Evolutionary conservation across 2,113 vertebrate species (phyloP).

Genomic region (Tragelaphus strepsiceros): DNA sequence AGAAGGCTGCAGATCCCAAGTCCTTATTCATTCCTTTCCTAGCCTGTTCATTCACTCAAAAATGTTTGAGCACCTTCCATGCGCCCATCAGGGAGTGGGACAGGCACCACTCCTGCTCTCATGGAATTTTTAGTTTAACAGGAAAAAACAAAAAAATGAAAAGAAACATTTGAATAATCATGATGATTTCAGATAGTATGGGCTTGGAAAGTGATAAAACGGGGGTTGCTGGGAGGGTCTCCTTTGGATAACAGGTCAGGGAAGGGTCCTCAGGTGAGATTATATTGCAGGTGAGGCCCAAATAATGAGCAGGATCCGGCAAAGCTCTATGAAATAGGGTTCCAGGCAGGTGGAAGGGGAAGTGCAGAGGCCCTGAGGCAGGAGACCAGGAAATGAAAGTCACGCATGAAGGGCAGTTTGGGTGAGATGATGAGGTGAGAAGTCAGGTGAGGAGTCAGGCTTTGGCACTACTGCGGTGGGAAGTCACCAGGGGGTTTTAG

Average conservation of each 20-base stretch:
- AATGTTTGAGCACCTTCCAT: not conserved
- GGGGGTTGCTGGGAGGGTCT: not conserved
- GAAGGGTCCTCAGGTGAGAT: not conserved
- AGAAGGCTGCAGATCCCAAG: no score
- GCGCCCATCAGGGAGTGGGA: not conserved
- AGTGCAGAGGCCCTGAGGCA: not conserved
- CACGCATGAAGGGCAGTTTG: no score
- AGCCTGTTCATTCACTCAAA: not conserved
- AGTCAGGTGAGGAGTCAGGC: no score
- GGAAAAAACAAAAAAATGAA: not conserved
- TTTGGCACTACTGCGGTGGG: rapidly evolving
- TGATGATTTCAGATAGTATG: not conserved
- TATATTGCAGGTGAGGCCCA: not conserved
- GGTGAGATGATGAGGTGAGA: no score
- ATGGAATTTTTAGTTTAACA: not conserved
- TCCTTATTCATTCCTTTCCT: not conserved
- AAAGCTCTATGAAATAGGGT: not conserved
- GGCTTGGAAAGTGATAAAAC: not conserved
- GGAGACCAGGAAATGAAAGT: not conserved
- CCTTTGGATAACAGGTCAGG: not conserved
- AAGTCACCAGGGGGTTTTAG: no score
- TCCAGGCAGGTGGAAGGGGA: not conserved
- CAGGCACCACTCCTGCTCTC: not conserved
- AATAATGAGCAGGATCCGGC: not conserved
- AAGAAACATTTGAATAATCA: not conserved